Evolutionary conservation across 1,140 invertebrate species (phyloP).

Genomic region (Pinna nobilis): DNA sequence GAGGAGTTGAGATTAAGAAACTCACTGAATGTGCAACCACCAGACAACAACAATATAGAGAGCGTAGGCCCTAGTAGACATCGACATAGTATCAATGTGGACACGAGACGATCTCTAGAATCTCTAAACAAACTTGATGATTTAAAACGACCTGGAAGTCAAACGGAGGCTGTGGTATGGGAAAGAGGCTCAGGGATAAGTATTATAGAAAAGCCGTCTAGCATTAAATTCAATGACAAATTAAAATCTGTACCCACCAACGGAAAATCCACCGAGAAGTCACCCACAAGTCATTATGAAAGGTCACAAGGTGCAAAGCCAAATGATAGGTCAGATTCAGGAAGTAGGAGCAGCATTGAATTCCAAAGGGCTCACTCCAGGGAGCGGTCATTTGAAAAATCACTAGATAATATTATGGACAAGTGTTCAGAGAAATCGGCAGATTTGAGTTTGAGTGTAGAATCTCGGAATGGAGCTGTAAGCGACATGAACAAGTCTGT

Average conservation of each 20-base stretch:
- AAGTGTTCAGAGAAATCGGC: slow-evolving; percentile 64
- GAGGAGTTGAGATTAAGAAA: too few species aligned
- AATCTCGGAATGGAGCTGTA: slow-evolving; percentile 52
- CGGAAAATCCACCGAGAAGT: slow-evolving; percentile 3
- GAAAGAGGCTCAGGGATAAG: background rate
- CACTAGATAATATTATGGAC: slow-evolving; percentile 64
- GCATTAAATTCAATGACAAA: too few species aligned
- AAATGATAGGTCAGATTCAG: slow-evolving; percentile 25
- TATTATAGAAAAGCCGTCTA: too few species aligned
- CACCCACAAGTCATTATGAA: background rate
- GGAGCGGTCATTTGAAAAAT: slow-evolving; percentile 62
- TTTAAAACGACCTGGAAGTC: too few species aligned
- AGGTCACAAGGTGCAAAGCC: slow-evolving; percentile 1
- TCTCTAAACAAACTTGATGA: too few species aligned
- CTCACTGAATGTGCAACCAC: too few species aligned
- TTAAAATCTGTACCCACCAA: background rate
- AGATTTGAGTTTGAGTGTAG: slow-evolving; percentile 58
- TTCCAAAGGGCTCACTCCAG: slow-evolving; percentile 31
- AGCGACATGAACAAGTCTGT: slow-evolving; percentile 45
- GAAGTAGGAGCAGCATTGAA: slow-evolving; percentile 37
- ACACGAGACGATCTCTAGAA: too few species aligned
- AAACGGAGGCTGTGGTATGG: slow-evolving; percentile 2
- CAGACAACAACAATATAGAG: too few species aligned
- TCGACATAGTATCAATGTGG: too few species aligned
- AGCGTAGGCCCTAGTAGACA: too few species aligned